Evolutionary conservation across 1,140 invertebrate genomes (phyloP).

Genomic region (Rhopalosiphum padi): DNA sequence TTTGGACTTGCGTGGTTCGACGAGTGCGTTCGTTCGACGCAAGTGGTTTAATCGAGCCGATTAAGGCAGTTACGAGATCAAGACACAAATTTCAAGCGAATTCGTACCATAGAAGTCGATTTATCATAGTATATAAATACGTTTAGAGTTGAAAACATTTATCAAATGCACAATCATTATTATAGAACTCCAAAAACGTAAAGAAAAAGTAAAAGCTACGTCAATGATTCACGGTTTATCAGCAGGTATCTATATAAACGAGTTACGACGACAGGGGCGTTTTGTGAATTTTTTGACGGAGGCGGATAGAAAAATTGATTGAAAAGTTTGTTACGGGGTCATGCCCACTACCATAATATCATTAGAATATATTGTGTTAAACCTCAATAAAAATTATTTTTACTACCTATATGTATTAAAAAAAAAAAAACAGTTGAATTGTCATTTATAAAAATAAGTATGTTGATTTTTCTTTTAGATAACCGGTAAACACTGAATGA

Average conservation of each 20-base stretch:
- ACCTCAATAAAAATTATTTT: background rate
- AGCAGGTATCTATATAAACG: background rate
- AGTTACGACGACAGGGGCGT: background rate
- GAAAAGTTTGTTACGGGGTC: background rate
- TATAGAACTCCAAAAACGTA: background rate
- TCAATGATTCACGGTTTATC: background rate
- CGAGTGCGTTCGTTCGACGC: background rate
- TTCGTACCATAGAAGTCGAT: background rate
- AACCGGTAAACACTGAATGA: background rate
- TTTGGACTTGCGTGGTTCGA: background rate
- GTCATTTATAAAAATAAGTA: background rate
- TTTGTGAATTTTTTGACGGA: background rate
- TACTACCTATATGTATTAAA: background rate
- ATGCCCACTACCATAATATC: background rate
- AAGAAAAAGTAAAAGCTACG: background rate
- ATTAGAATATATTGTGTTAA: background rate
- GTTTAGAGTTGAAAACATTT: background rate
- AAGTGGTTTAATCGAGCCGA: background rate
- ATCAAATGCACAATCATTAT: background rate
- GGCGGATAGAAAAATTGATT: background rate
- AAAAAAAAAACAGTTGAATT: background rate
- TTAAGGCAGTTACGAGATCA: background rate
- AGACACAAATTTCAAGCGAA: background rate
- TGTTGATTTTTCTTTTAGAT: background rate
- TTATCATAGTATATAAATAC: background rate